Conservation (phyloP, 2,113 vertebrate species). For the Vimba vimba region DNA sequence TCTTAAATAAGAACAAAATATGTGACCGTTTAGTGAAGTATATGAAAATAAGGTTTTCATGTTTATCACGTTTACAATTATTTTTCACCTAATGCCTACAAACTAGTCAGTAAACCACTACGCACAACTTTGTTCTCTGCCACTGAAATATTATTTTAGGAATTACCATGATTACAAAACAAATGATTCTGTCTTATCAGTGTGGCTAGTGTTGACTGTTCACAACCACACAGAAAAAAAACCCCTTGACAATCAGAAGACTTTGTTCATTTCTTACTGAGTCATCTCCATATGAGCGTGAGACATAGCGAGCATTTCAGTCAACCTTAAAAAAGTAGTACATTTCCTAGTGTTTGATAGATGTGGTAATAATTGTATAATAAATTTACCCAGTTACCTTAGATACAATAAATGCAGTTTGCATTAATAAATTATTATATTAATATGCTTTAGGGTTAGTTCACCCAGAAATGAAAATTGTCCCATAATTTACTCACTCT, state of each 20-base stretch:
- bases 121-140: background rate
- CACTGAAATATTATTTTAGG: background rate
- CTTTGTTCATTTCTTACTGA: conserved; percentile 11
- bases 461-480: too few species aligned
- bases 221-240: conserved; percentile 17
- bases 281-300: conserved; percentile 5
- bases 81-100: background rate
- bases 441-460: too few species aligned
- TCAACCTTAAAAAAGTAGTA: background rate
- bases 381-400: background rate
- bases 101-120: background rate
- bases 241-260: background rate
- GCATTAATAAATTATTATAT: background rate
- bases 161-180: conserved; percentile 28
- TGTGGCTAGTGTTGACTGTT: background rate
- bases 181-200: background rate
- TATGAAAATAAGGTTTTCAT: background rate
- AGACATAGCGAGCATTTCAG: background rate
- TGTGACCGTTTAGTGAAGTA: background rate
- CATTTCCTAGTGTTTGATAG: background rate
- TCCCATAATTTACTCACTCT: too few species aligned
- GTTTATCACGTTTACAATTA: background rate
- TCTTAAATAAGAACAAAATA: background rate
- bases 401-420: background rate
- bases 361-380: background rate